These are phyloP conservation scores for Pollenia labialis DNA, from an alignment of 2,888 invertebrate species.

Conservation along the genomic window DNA sequence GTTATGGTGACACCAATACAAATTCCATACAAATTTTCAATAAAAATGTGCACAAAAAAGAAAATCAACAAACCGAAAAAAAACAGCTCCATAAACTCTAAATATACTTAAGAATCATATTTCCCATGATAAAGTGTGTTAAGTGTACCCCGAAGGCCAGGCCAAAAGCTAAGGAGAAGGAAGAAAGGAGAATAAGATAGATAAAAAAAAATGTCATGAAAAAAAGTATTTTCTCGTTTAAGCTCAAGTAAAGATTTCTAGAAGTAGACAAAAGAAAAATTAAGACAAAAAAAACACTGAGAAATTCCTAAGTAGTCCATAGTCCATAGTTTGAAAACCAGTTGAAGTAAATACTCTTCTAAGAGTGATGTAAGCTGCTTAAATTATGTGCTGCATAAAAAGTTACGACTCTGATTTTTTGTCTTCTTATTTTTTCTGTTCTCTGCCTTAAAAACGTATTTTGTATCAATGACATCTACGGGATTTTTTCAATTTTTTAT, in stretches of 20 bases:
- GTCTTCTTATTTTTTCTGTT: constrained; percentile 25
- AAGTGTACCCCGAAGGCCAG: constrained; percentile 73
- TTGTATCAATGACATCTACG: constrained; percentile 70
- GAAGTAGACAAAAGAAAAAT: constrained; percentile 23
- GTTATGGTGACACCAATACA: constrained; percentile 73
- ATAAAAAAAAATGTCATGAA: constrained; percentile 42
- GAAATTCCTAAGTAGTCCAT: constrained; percentile 52
- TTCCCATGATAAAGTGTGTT: constrained; percentile 80
- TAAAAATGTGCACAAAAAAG: constrained; percentile 30
- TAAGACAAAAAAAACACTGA: constrained; percentile 7
- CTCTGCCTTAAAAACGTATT: constrained; percentile 40
- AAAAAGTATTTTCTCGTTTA: constrained; percentile 14
- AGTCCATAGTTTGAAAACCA: constrained; percentile 68
- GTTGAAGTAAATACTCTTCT: constrained; percentile 62
- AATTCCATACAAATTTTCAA: constrained; percentile 67
- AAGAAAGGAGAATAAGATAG: constrained; percentile 35
- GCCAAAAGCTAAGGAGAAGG: constrained; percentile 50
- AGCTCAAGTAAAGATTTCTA: constrained; percentile 14
- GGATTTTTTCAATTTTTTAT: constrained; percentile 21
- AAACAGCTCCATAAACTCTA: constrained; percentile 54
- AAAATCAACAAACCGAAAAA: constrained; percentile 17
- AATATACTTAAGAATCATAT: constrained; percentile 75
- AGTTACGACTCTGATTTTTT: constrained; percentile 61
- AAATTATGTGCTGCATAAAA: constrained; percentile 69
- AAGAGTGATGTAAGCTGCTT: constrained; percentile 64